phyloP scores from a whole-genome alignment of 2,888 invertebrate genomes.

The Molanna angustata region DNA sequence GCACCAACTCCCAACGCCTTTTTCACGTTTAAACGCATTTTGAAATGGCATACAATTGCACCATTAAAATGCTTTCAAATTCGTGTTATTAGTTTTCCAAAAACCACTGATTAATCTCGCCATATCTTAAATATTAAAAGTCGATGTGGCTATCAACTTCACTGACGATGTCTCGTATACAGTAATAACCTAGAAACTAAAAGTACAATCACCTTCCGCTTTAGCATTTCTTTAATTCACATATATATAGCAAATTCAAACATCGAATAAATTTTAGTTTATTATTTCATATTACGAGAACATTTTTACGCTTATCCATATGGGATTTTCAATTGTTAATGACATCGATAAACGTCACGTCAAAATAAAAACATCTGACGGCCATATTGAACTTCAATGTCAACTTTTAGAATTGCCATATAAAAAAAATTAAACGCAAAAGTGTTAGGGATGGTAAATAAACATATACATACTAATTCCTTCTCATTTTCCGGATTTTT shows the following conservation, averaged over 20 bases:
- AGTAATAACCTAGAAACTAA: constrained; percentile 1
- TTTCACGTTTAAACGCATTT: constrained; percentile 47
- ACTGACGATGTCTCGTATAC: too few species aligned
- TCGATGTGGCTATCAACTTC: too few species aligned
- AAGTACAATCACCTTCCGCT: background rate
- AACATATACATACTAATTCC: background rate
- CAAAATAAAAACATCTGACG: constrained; percentile 32
- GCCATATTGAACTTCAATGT: constrained; percentile 14
- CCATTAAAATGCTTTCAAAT: too few species aligned
- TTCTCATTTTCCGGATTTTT: background rate
- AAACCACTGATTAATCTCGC: too few species aligned
- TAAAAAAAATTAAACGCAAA: too few species aligned
- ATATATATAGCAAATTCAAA: too few species aligned
- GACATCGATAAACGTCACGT: constrained; percentile 27
- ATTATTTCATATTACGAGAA: too few species aligned
- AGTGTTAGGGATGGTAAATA: background rate
- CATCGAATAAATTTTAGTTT: too few species aligned
- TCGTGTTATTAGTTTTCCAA: too few species aligned
- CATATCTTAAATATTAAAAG: too few species aligned
- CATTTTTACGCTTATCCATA: too few species aligned
- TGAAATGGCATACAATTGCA: constrained; percentile 25
- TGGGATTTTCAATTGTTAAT: constrained; percentile 10
- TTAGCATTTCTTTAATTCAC: too few species aligned
- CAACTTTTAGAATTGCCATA: constrained; percentile 3
- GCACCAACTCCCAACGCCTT: constrained; percentile 40